Evolutionary conservation across 2,888 invertebrate genomes (phyloP).

Genomic region (Lepidochrysops patricia): DNA sequence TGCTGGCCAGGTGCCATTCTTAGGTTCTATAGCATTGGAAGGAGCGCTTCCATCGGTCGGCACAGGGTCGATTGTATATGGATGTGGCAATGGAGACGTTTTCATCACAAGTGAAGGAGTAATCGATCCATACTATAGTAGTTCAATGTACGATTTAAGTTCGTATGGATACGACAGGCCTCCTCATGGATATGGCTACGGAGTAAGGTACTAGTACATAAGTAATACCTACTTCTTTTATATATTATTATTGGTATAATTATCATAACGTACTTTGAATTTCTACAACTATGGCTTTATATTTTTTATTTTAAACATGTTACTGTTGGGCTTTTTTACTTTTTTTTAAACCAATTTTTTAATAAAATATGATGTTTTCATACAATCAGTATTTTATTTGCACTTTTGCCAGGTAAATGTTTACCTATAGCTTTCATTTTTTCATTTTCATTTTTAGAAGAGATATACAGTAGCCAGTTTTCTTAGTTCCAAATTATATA

Average conservation of each 20-base stretch:
- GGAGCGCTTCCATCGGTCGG: constrained; percentile 26
- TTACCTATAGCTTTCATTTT: too few species aligned
- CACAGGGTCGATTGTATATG: constrained; percentile 16
- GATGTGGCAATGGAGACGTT: constrained; percentile 20
- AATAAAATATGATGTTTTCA: too few species aligned
- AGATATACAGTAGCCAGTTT: not conserved
- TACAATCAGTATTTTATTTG: too few species aligned
- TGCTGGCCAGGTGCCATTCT: constrained; percentile 30
- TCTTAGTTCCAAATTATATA: too few species aligned
- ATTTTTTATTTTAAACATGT: too few species aligned
- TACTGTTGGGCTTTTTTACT: too few species aligned
- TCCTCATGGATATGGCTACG: not conserved
- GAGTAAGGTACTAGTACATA: not conserved
- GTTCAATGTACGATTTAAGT: not conserved
- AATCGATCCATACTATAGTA: not conserved
- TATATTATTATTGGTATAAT: not conserved
- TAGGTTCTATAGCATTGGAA: constrained; percentile 28
- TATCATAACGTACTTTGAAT: too few species aligned
- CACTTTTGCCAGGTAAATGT: too few species aligned
- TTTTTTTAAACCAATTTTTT: too few species aligned
- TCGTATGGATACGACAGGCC: not conserved
- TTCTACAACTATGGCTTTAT: too few species aligned
- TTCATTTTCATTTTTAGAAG: not conserved
- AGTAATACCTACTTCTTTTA: too few species aligned
- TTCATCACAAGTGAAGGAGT: constrained; percentile 1